These are phyloP conservation scores for Ceyx melanurus DNA, from an alignment of 2,113 vertebrate genomes.

Conservation along the genomic window DNA sequence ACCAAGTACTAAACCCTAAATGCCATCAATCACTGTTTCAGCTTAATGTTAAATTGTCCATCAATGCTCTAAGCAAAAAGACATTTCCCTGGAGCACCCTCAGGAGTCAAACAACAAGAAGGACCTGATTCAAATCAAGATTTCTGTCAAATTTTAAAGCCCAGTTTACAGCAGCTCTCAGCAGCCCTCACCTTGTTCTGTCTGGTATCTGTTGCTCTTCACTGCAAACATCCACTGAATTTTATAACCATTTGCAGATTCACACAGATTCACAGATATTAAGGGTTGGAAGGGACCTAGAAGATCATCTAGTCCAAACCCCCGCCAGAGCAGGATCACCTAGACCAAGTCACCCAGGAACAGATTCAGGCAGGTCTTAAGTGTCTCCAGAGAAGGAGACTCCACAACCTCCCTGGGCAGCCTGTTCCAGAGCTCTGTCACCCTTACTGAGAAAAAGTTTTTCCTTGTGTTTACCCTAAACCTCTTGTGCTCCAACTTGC, in stretches of 20 bases:
- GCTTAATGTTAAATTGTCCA: neutral
- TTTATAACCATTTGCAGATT: neutral
- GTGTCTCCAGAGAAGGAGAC: no score
- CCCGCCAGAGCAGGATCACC: no score
- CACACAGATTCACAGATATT: no score
- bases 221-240: neutral
- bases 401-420: no score
- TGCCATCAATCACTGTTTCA: rapidly evolving
- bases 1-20: neutral
- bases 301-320: no score
- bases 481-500: no score
- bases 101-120: rapidly evolving
- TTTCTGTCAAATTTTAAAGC: neutral
- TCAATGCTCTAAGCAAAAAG: neutral
- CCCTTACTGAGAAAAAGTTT: no score
- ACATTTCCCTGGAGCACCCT: neutral
- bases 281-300: no score
- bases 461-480: no score
- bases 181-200: neutral
- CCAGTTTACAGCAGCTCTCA: neutral
- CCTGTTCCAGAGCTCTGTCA: no score
- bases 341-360: no score
- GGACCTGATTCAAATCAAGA: neutral
- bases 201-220: neutral
- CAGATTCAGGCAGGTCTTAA: no score